Conservation (phyloP, 1,140 invertebrate species). For the Lethrus apterus region DNA sequence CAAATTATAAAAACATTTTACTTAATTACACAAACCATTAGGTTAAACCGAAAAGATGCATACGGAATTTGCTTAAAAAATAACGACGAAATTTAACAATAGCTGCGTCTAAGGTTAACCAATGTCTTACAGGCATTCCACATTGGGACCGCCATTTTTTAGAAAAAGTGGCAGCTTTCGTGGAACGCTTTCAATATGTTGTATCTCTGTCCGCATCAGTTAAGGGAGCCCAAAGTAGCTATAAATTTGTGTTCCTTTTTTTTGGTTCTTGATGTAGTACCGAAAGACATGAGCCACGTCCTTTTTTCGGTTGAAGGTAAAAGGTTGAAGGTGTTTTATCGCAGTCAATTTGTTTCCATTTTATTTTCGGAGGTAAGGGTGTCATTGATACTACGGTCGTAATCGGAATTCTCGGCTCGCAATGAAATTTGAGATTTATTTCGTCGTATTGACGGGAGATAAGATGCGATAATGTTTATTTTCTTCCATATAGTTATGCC, state of each 20-base stretch:
- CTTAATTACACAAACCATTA: no score
- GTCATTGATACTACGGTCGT: conserved; percentile 19
- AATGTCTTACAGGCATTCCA: conserved; percentile 27
- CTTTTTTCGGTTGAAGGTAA: background rate
- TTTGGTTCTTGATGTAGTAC: conserved; percentile 24
- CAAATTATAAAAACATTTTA: no score
- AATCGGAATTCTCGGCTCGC: no score
- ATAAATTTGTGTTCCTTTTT: conserved; percentile 31
- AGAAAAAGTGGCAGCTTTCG: conserved; percentile 26
- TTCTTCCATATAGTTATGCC: no score
- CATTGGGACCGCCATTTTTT: conserved; percentile 25
- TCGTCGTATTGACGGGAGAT: no score
- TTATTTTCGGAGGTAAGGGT: conserved; percentile 13
- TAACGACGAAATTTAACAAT: conserved; percentile 14
- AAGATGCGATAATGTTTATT: no score
- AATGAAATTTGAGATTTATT: no score
- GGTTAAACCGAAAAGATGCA: no score
- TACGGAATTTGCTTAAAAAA: no score
- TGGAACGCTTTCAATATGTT: conserved; percentile 18
- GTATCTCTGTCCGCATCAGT: conserved; percentile 23
- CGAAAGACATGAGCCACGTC: conserved; percentile 16
- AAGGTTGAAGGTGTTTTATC: conserved; percentile 23
- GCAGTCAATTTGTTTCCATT: conserved; percentile 21
- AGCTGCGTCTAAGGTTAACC: conserved; percentile 15
- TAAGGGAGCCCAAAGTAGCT: conserved; percentile 27